A percentile compares a stretch with the other conserved stretches of the same genome.
These are phyloP conservation scores for Cotesia typhae DNA, from an alignment of 1,140 invertebrate genomes.

Conservation along the genomic window DNA sequence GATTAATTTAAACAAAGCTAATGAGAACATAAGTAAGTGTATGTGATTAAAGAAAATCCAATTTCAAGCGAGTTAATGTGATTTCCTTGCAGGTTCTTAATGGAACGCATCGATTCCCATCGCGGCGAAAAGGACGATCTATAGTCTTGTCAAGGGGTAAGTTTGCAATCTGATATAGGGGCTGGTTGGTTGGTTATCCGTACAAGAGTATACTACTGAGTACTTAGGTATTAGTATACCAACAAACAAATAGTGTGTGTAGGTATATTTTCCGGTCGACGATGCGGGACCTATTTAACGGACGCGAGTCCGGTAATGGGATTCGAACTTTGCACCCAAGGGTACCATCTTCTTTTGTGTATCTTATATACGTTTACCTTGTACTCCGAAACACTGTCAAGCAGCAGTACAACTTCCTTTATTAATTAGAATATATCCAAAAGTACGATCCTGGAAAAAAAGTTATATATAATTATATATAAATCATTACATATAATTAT, in stretches of 20 bases:
- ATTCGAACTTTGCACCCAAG: slow-evolving; percentile 63
- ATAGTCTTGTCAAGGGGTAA: slow-evolving; percentile 13
- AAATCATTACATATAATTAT: too few species aligned
- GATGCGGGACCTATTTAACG: slow-evolving; percentile 68
- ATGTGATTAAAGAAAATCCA: slow-evolving; percentile 30
- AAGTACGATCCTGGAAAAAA: too few species aligned
- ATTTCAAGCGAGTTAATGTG: slow-evolving; percentile 40
- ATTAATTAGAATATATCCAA: slow-evolving; percentile 48
- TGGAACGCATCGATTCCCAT: slow-evolving; percentile 60
- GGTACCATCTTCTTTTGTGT: slow-evolving; percentile 58
- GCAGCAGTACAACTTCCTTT: slow-evolving; percentile 15
- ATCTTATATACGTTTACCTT: background rate
- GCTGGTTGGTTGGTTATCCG: background rate
- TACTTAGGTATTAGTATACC: background rate
- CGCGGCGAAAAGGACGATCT: slow-evolving; percentile 48
- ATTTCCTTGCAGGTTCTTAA: slow-evolving; percentile 40
- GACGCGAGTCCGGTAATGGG: slow-evolving; percentile 67
- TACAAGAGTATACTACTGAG: background rate
- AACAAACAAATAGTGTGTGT: slow-evolving; percentile 38
- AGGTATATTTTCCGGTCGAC: slow-evolving; percentile 67
- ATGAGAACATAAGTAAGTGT: background rate
- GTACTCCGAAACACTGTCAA: slow-evolving; percentile 8
- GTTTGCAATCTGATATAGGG: slow-evolving; percentile 6
- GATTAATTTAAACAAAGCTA: too few species aligned
- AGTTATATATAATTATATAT: too few species aligned